phyloP scores from a whole-genome alignment of 2,888 invertebrate genomes.

The Anarsia innoxiella region DNA sequence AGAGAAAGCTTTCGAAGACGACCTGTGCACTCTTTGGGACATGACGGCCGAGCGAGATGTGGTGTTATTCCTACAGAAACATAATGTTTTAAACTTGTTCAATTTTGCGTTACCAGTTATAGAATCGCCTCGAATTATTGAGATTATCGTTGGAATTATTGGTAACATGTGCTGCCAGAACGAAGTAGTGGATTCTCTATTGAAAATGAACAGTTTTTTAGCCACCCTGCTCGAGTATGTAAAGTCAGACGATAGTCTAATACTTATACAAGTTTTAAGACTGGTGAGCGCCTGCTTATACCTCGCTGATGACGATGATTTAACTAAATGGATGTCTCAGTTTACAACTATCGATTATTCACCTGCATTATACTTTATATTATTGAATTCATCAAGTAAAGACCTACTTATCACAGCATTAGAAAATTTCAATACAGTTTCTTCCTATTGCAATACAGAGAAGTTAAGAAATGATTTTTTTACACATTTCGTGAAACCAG shows the following conservation, averaged over 20 bases:
- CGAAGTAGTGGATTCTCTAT: conserved; percentile 73
- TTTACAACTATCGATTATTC: conserved; percentile 69
- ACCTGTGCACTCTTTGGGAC: conserved; percentile 88
- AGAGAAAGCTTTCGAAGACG: conserved; percentile 79
- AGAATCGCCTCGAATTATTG: conserved; percentile 79
- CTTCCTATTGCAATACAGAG: conserved; percentile 55
- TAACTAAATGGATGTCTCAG: conserved; percentile 59
- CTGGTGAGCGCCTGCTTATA: conserved; percentile 76
- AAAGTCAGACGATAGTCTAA: conserved; percentile 80
- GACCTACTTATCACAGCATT: conserved; percentile 74
- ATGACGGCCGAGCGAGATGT: conserved; percentile 89
- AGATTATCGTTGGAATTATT: conserved; percentile 88
- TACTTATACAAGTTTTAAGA: conserved; percentile 83
- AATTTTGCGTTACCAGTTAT: conserved; percentile 73
- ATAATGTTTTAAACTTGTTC: conserved; percentile 80
- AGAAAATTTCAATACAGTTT: conserved; percentile 75
- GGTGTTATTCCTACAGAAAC: conserved; percentile 79
- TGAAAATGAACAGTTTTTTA: conserved; percentile 74
- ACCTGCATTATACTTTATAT: conserved; percentile 79
- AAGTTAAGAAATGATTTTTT: conserved; percentile 42
- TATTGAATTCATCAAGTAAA: conserved; percentile 82
- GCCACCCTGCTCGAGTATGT: conserved; percentile 72
- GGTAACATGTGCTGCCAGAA: conserved; percentile 87
- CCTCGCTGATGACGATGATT: conserved; percentile 48
- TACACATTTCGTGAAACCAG: conserved; percentile 43